Evolutionary conservation across 2,888 invertebrate genomes (phyloP).

Genomic region (Cephus spinipes): DNA sequence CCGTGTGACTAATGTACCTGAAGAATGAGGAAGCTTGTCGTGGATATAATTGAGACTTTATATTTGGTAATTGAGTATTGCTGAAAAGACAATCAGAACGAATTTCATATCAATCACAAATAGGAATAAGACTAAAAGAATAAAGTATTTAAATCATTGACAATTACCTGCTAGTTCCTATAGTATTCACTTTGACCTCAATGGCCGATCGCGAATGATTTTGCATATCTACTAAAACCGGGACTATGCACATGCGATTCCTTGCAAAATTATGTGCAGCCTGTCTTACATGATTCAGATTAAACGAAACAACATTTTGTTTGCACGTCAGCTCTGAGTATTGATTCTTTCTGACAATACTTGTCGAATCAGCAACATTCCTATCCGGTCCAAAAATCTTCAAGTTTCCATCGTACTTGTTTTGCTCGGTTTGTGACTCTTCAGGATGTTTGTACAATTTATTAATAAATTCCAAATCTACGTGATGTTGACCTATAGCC

Average conservation of each 20-base stretch:
- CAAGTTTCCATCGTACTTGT: slow-evolving; percentile 54
- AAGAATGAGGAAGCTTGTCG: slow-evolving; percentile 64
- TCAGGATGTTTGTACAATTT: slow-evolving; percentile 69
- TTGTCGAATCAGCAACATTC: slow-evolving; percentile 60
- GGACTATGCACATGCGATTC: slow-evolving; percentile 75
- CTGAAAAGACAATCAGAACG: slow-evolving; percentile 46
- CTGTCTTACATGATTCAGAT: slow-evolving; percentile 48
- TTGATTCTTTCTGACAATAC: slow-evolving; percentile 35
- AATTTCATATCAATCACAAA: not conserved
- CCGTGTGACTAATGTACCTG: slow-evolving; percentile 65
- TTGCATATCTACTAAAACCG: slow-evolving; percentile 76
- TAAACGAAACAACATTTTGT: slow-evolving; percentile 53
- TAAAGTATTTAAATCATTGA: slow-evolving; percentile 5
- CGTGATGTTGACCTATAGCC: slow-evolving; percentile 78
- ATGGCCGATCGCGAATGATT: slow-evolving; percentile 74
- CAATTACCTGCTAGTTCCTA: slow-evolving; percentile 72
- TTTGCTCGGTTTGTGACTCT: slow-evolving; percentile 55
- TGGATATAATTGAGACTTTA: slow-evolving; percentile 62
- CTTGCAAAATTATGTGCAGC: slow-evolving; percentile 74
- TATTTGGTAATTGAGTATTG: slow-evolving; percentile 56
- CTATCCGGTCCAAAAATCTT: slow-evolving; percentile 63
- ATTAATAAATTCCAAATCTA: slow-evolving; percentile 74
- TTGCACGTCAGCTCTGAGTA: slow-evolving; percentile 45
- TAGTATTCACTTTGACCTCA: slow-evolving; percentile 73
- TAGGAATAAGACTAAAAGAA: slow-evolving; percentile 11